Evolutionary conservation across 2,888 invertebrate genomes (phyloP).

Genomic region (Dryadula phaetusa): DNA sequence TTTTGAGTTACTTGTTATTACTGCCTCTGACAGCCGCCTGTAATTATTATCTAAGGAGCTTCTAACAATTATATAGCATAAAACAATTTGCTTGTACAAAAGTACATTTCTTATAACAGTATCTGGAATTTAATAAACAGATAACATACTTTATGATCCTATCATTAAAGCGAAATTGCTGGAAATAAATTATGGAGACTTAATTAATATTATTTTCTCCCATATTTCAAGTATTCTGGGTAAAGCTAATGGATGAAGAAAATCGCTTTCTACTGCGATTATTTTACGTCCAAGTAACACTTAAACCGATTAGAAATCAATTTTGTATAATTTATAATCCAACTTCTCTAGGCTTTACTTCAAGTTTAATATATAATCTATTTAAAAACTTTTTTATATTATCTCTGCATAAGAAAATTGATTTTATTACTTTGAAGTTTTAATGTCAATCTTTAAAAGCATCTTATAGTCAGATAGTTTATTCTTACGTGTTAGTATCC

Average conservation of each 20-base stretch:
- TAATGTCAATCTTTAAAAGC: too few species aligned
- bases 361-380: neutral
- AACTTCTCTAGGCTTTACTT: neutral
- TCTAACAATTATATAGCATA: too few species aligned
- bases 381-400: too few species aligned
- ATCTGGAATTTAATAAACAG: neutral
- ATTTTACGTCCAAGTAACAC: slow-evolving; percentile 5
- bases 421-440: too few species aligned
- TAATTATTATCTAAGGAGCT: too few species aligned
- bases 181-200: slow-evolving; percentile 14
- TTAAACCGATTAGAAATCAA: slow-evolving; percentile 14
- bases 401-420: too few species aligned
- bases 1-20: too few species aligned
- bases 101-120: slow-evolving; percentile 1
- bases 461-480: too few species aligned
- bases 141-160: slow-evolving; percentile 12
- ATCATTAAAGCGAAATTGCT: slow-evolving; percentile 18
- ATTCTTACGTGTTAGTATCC: too few species aligned
- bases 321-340: slow-evolving; percentile 1
- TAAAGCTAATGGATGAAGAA: slow-evolving; percentile 18
- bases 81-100: neutral
- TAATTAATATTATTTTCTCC: slow-evolving; percentile 23
- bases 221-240: slow-evolving; percentile 22
- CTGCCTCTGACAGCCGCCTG: too few species aligned
- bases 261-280: slow-evolving; percentile 27